Conservation (phyloP, 2,888 invertebrate genomes). For the Magallana nippona region DNA sequence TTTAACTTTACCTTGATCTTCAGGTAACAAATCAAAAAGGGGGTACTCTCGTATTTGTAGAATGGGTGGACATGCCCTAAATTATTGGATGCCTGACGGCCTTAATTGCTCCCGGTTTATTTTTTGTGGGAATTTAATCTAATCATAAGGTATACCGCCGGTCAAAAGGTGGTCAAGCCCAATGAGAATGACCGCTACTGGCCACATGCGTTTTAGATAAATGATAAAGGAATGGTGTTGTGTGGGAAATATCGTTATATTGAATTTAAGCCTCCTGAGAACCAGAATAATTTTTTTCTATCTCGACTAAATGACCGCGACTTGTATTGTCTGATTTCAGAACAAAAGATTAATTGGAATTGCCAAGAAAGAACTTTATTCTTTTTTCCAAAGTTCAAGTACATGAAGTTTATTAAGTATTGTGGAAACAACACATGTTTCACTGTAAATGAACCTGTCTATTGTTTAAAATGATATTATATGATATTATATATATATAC, state of each 20-base stretch:
- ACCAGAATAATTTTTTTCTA: neutral
- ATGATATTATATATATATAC: neutral
- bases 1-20: neutral
- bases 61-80: slow-evolving; percentile 23
- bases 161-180: slow-evolving; percentile 41
- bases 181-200: slow-evolving; percentile 39
- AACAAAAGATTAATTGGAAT: neutral
- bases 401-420: neutral
- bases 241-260: slow-evolving; percentile 20
- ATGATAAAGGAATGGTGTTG: slow-evolving; percentile 17
- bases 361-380: neutral
- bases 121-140: slow-evolving; percentile 36
- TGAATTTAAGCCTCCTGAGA: slow-evolving; percentile 12
- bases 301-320: neutral
- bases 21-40: neutral
- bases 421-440: neutral
- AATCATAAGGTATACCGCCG: slow-evolving; percentile 39
- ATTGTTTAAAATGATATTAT: neutral
- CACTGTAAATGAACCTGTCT: neutral
- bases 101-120: slow-evolving; percentile 30
- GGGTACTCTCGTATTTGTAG: slow-evolving; percentile 8
- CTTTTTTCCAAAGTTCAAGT: slow-evolving; percentile 17
- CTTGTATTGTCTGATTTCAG: neutral
- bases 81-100: neutral
- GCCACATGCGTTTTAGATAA: slow-evolving; percentile 37